Percentiles rank a stretch among this genome's conserved stretches.
phyloP scores from a whole-genome alignment of 2,888 invertebrate genomes.

The Drosophila limbata region DNA sequence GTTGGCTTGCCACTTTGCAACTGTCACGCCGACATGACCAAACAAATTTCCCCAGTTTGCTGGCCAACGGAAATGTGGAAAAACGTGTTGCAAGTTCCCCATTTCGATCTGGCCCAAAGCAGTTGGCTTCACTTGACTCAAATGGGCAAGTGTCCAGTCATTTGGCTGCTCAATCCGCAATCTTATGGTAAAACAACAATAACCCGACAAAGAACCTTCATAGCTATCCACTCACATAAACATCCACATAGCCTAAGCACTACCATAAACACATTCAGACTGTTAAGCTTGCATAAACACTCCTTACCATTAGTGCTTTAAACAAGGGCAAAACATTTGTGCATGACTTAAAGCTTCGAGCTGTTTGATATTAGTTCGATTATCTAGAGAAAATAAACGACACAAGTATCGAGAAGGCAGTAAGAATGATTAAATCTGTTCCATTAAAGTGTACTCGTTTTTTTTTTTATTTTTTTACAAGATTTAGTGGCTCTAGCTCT shows the following conservation, averaged over 20 bases:
- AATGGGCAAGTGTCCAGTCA: constrained; percentile 31
- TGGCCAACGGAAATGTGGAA: constrained; percentile 21
- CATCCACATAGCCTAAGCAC: no score
- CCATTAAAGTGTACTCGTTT: no score
- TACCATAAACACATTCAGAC: neutral
- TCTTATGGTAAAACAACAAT: constrained; percentile 1
- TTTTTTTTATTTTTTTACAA: no score
- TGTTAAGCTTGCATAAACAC: neutral
- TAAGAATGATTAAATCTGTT: no score
- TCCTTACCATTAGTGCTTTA: constrained; percentile 1
- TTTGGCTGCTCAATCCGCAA: constrained; percentile 11
- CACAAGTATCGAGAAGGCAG: no score
- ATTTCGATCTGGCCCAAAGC: constrained; percentile 10
- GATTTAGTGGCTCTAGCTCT: no score
- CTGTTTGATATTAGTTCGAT: neutral
- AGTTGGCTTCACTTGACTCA: constrained; percentile 32
- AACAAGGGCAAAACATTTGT: neutral
- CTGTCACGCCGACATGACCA: constrained; percentile 51
- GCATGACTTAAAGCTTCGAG: neutral
- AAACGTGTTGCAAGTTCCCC: constrained; percentile 9
- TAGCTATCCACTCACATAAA: neutral
- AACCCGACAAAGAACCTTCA: constrained; percentile 21
- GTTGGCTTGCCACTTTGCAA: constrained; percentile 40
- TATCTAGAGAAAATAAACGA: no score
- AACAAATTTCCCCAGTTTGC: constrained; percentile 18